Percentiles rank a stretch among this genome's conserved stretches.
These are phyloP conservation scores for Trissolcus japonicus DNA, from an alignment of 2,888 invertebrate genomes.

Conservation along the genomic window DNA sequence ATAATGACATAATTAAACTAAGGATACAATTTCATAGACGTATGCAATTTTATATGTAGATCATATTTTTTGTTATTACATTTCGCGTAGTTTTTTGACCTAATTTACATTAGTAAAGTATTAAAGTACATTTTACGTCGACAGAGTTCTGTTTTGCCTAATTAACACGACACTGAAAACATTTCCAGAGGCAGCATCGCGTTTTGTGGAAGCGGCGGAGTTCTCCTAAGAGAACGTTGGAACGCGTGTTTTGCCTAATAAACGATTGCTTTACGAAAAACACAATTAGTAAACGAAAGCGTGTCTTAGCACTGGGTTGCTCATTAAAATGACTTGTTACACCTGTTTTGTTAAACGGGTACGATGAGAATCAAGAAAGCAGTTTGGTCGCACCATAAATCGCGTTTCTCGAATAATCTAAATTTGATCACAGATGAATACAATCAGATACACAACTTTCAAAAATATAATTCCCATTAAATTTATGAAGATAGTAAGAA, in stretches of 20 bases:
- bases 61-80: neutral
- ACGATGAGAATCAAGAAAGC: too few species aligned
- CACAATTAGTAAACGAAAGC: slow-evolving; percentile 33
- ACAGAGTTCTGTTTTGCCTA: slow-evolving; percentile 30
- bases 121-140: slow-evolving; percentile 17
- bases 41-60: neutral
- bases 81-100: neutral
- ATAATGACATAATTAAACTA: too few species aligned
- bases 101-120: neutral
- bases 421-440: too few species aligned
- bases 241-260: slow-evolving; percentile 31
- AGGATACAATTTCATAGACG: neutral
- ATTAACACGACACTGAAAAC: slow-evolving; percentile 29
- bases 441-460: too few species aligned
- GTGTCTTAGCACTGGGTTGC: slow-evolving; percentile 16
- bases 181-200: slow-evolving; percentile 17
- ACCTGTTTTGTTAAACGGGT: too few species aligned
- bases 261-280: slow-evolving; percentile 47
- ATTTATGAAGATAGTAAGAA: too few species aligned
- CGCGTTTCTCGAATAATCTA: too few species aligned
- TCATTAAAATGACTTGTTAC: slow-evolving; percentile 22
- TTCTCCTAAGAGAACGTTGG: slow-evolving; percentile 13
- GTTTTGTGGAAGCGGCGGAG: slow-evolving; percentile 20
- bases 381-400: neutral
- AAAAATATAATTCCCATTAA: too few species aligned